phyloP scores from a whole-genome alignment of 2,888 invertebrate genomes.

The Slavum lentiscoides region DNA sequence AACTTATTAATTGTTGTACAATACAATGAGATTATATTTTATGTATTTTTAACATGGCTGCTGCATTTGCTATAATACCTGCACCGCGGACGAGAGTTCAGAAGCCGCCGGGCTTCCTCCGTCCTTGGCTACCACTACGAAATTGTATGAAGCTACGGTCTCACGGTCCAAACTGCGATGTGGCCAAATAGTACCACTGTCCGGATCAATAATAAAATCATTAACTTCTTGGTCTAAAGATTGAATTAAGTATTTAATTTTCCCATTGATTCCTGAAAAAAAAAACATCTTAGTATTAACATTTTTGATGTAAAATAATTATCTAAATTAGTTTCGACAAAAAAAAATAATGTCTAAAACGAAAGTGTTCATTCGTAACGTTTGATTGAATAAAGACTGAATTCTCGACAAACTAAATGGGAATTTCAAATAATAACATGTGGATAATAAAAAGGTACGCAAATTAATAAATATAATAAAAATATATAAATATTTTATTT shows the following conservation, averaged over 20 bases:
- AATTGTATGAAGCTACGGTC: constrained; percentile 75
- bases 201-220: constrained; percentile 70
- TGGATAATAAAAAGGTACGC: too few relatives aligned
- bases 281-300: neutral
- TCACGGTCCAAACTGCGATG: constrained; percentile 80
- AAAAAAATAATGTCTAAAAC: neutral
- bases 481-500: too few relatives aligned
- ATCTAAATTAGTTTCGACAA: neutral
- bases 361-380: neutral
- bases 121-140: constrained; percentile 85
- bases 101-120: constrained; percentile 75
- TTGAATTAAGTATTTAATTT: constrained; percentile 77
- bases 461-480: neutral
- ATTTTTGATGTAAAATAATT: neutral
- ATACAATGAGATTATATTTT: constrained; percentile 7
- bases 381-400: neutral
- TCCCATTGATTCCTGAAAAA: constrained; percentile 78
- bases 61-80: constrained; percentile 64
- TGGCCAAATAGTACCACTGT: constrained; percentile 84
- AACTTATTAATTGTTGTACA: constrained; percentile 38
- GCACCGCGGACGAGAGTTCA: constrained; percentile 80
- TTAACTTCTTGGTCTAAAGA: constrained; percentile 79
- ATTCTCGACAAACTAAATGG: too few relatives aligned
- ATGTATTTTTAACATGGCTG: neutral
- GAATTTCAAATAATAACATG: too few relatives aligned